A percentile compares a stretch with the other conserved stretches of the same genome.
These are phyloP conservation scores for Poeciliopsis retropinna DNA, from an alignment of 2,113 vertebrate species.

Conservation along the genomic window DNA sequence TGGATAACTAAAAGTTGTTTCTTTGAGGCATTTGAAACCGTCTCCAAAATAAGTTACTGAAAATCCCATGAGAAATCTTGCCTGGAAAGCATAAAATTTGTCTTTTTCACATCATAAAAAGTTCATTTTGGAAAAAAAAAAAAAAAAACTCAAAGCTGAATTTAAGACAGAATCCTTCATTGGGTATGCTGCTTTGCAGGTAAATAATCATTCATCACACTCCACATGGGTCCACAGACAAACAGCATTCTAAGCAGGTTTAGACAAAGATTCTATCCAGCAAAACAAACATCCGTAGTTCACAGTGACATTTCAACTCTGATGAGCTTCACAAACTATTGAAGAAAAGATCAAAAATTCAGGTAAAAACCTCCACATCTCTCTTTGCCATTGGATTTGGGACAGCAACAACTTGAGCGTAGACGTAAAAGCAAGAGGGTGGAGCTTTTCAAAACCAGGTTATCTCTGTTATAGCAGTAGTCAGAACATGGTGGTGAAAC, in stretches of 20 bases:
- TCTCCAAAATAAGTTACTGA: neutral
- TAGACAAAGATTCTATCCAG: constrained; percentile 5
- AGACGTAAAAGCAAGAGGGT: constrained; percentile 30
- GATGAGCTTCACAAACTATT: neutral
- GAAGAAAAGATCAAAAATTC: neutral
- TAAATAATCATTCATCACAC: neutral
- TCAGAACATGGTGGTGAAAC: constrained; percentile 30
- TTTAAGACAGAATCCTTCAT: neutral
- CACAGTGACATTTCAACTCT: neutral
- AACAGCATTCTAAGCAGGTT: neutral
- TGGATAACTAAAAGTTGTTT: too few species aligned
- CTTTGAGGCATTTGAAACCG: too few species aligned
- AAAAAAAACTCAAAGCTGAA: neutral
- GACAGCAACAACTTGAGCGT: constrained; percentile 14
- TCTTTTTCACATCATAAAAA: too few species aligned
- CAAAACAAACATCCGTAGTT: constrained; percentile 2
- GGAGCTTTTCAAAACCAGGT: constrained; percentile 36
- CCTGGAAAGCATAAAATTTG: neutral
- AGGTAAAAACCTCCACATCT: constrained; percentile 52
- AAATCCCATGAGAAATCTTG: neutral
- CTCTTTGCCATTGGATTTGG: constrained; percentile 67
- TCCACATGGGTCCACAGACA: neutral
- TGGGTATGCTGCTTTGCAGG: neutral
- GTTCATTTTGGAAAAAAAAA: neutral
- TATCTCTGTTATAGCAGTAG: constrained; percentile 21